Evolutionary conservation across 2,113 vertebrate species (phyloP).

Genomic region (Anser brachyrhynchus): DNA sequence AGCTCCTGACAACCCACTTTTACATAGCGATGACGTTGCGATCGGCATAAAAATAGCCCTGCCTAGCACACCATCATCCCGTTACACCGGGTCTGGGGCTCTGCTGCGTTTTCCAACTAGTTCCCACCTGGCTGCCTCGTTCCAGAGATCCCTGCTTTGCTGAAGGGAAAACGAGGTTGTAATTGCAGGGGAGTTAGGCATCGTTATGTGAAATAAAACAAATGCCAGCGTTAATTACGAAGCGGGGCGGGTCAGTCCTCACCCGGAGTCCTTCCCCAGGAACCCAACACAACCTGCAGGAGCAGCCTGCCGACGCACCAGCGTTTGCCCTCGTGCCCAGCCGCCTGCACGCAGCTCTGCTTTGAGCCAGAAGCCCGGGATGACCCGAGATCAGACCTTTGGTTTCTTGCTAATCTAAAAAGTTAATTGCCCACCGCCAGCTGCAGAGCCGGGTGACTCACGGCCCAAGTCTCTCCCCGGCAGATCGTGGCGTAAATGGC

Average conservation of each 20-base stretch:
- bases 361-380: not conserved
- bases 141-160: slow-evolving; percentile 9
- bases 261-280: not conserved
- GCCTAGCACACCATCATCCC: not conserved
- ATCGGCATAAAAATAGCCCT: not conserved
- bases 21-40: rapidly evolving
- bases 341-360: not conserved
- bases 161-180: slow-evolving; percentile 8
- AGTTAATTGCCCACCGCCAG: not conserved
- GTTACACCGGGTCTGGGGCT: rapidly evolving
- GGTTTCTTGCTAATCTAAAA: not conserved
- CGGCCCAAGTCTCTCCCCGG: rapidly evolving
- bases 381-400: not conserved
- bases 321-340: not conserved
- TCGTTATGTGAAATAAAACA: not conserved
- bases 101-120: not conserved
- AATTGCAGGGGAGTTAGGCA: not conserved
- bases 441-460: not conserved
- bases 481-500: rapidly evolving
- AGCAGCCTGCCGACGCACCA: not conserved
- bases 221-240: not conserved
- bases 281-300: not conserved
- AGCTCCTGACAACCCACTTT: not conserved
- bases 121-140: not conserved
- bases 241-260: not conserved